These are phyloP conservation scores for Nephila pilipes DNA, from an alignment of 1,140 invertebrate species.

Conservation along the genomic window DNA sequence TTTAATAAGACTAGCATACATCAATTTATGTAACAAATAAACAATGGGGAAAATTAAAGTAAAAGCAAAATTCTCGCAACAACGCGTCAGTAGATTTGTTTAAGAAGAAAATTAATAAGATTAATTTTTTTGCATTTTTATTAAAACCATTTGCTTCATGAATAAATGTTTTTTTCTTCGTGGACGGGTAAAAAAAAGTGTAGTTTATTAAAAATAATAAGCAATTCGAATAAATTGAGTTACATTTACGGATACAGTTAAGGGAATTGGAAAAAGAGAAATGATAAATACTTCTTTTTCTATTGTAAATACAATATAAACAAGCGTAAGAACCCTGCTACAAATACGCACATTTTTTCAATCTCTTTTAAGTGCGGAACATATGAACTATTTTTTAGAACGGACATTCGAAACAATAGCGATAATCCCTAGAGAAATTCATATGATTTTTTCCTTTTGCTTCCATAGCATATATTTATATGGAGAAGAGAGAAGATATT, in stretches of 20 bases:
- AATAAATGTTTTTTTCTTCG: no score
- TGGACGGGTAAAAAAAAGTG: no score
- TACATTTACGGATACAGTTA: not conserved
- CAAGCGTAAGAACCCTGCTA: not conserved
- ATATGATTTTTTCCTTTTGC: not conserved
- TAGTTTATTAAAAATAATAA: not conserved
- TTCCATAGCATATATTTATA: not conserved
- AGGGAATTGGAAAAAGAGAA: slow-evolving; percentile 5
- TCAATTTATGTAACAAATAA: no score
- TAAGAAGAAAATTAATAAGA: no score
- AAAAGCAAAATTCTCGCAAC: no score
- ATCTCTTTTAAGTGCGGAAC: not conserved
- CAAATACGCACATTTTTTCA: slow-evolving; percentile 8
- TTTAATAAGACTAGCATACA: no score
- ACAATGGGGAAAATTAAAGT: no score
- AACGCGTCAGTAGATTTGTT: no score
- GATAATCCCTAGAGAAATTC: not conserved
- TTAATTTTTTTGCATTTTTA: no score
- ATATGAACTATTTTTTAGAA: not conserved
- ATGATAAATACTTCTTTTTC: not conserved
- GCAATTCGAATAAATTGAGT: not conserved
- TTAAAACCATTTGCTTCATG: no score
- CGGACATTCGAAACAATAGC: not conserved
- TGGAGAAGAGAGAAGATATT: not conserved
- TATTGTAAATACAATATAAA: not conserved